phyloP scores from a whole-genome alignment of 1,140 invertebrate genomes.

The Drosophila lini region DNA sequence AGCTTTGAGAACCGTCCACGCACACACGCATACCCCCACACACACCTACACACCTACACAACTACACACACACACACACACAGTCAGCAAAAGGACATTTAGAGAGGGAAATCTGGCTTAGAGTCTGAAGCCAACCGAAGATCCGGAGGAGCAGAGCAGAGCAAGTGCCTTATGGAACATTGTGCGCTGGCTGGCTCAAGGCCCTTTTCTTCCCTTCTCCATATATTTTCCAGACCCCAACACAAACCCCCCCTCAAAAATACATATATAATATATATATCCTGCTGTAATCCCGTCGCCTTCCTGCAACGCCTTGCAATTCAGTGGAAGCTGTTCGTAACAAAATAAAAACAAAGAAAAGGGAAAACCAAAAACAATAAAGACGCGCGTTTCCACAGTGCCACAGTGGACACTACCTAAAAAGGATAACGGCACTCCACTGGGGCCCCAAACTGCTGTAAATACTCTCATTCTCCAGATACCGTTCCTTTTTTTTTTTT shows the following conservation, averaged over 20 bases:
- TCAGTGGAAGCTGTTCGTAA: conserved; percentile 28
- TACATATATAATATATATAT: background rate
- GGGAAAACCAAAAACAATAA: conserved; percentile 22
- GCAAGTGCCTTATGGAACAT: conserved; percentile 73
- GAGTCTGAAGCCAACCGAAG: conserved; percentile 18
- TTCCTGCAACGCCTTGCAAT: conserved; percentile 26
- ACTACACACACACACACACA: background rate
- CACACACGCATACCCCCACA: conserved; percentile 46
- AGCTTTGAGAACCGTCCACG: conserved; percentile 83
- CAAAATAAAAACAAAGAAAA: background rate
- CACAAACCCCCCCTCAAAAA: background rate
- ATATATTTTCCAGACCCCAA: conserved; percentile 2
- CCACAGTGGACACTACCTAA: conserved; percentile 15
- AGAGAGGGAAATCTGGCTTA: background rate
- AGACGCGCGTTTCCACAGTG: conserved; percentile 11
- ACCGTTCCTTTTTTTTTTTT: background rate
- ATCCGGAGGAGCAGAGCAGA: conserved; percentile 52
- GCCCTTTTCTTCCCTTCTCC: background rate
- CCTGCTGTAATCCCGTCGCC: background rate
- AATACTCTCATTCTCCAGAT: conserved; percentile 19
- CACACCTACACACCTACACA: conserved; percentile 3
- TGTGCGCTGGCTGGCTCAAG: conserved; percentile 23
- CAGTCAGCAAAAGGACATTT: background rate
- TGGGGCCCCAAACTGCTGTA: conserved; percentile 17
- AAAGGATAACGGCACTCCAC: background rate